Base-by-base conservation (phyloP, 2,113 vertebrate genomes). In the Psilopsiagon aymara region DNA sequence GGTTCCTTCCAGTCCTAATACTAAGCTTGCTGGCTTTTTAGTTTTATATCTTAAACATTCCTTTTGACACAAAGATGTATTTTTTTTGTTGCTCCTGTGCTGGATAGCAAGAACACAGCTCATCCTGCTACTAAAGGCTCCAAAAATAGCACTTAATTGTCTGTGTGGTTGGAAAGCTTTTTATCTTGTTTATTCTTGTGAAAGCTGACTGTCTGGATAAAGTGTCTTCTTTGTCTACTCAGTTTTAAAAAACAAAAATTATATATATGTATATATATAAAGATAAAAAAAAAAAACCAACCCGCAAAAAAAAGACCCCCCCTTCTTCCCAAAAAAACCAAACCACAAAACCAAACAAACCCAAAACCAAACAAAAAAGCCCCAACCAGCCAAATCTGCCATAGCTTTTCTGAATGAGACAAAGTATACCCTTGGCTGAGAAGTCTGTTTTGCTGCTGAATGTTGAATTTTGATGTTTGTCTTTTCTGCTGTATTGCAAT, bases 401-500 rank as follows among this genome's bases (percentile, higher is more conserved):
- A 15, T 59, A 51, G 82, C 7, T 82, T 93, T 96, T 20, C 28
- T 66, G n/a, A 86, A 47, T 71, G 83, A 94, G 88, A 92, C 43
- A 53, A 86, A 81, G 77, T 86, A 81, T 94, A 81, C 64, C 60
- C 23, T 84, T 86, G 60, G 55, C 91, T 86, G 76, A 94, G 82
- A 90, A 86, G 64, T 53, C 69, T 89, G 46, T 92, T 88, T 51
- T 87, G 86, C 64, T 78, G 80, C 89, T 92, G 77, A 91, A 44
- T 31, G 24, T 75, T 86, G 55, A 78, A 68, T 91, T 89, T 89
- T 41, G 59, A 23, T 84, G 83, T 94, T 94, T 89, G 91, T 95
- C 94, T 94, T 86, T 82, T 86, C n/a, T 92, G 33, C 86, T 87
- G 81, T 94, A 73, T 96, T 91, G 77, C 82, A 86, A 52, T 79